Conservation (phyloP, 2,113 vertebrate genomes). For the Dasyurus viverrinus region DNA sequence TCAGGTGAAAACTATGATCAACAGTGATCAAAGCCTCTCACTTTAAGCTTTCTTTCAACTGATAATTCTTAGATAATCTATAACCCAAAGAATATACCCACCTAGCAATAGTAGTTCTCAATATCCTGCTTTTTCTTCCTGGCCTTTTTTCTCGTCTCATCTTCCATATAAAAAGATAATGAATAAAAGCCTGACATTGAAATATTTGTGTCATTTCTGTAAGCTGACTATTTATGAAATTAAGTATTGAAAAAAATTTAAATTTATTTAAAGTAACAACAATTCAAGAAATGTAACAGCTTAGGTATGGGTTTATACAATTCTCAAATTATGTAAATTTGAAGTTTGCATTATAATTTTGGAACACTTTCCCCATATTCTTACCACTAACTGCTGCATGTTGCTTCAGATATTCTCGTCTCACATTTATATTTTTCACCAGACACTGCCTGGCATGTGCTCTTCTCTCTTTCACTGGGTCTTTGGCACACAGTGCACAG, state of each 20-base stretch:
- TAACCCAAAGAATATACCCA: neutral
- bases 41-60: neutral
- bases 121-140: neutral
- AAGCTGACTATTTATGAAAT: slow-evolving; percentile 21
- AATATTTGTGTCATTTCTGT: slow-evolving; percentile 28
- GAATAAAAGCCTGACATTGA: slow-evolving; percentile 29
- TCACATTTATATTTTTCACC: slow-evolving; percentile 98
- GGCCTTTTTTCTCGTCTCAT: slow-evolving; percentile 12
- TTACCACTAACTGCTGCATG: slow-evolving; percentile 98
- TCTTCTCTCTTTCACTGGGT: slow-evolving; percentile 96
- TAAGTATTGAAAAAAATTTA: slow-evolving; percentile 21
- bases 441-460: slow-evolving; percentile 98
- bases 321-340: neutral
- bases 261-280: neutral
- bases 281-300: neutral
- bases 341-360: neutral
- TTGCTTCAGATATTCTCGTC: slow-evolving; percentile 98
- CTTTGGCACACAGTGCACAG: slow-evolving; percentile 97
- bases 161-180: slow-evolving; percentile 8
- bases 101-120: slow-evolving; percentile 3
- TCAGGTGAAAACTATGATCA: neutral
- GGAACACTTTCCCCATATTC: slow-evolving; percentile 52
- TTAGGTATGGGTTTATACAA: neutral
- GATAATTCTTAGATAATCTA: neutral
- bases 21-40: slow-evolving; percentile 14